phyloP scores from a whole-genome alignment of 1,140 invertebrate species.

The Leptopilina clavipes region DNA sequence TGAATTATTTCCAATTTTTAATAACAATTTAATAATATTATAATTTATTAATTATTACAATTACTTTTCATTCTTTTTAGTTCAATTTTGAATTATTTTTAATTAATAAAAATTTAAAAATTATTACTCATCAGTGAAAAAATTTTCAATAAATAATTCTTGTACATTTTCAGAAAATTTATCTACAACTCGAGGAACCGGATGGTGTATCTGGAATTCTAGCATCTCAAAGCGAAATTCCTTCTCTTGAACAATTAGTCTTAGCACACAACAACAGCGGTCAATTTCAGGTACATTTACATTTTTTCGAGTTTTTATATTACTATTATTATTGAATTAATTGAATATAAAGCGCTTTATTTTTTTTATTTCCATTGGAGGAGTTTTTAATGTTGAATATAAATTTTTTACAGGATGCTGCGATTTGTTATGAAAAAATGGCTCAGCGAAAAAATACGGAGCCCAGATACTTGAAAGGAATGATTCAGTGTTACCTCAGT shows the following conservation, averaged over 20 bases:
- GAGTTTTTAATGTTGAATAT: not conserved
- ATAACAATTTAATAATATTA: too few species aligned
- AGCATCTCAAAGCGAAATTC: constrained; percentile 79
- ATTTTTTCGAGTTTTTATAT: too few species aligned
- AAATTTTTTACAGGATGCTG: constrained; percentile 78
- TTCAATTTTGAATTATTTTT: too few species aligned
- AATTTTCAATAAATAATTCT: not conserved
- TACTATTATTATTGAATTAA: too few species aligned
- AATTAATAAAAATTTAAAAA: not conserved
- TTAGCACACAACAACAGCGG: constrained; percentile 84
- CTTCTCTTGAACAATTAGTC: constrained; percentile 82
- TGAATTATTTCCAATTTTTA: too few species aligned
- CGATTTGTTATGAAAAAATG: constrained; percentile 84
- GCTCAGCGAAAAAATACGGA: constrained; percentile 76
- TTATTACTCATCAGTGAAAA: not conserved
- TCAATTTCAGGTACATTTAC: constrained; percentile 77
- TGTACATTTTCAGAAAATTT: constrained; percentile 81
- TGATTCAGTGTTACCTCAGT: constrained; percentile 85
- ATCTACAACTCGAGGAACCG: constrained; percentile 84
- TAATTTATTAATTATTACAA: too few species aligned
- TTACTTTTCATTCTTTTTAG: too few species aligned
- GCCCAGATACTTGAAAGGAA: constrained; percentile 77
- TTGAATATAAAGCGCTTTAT: not conserved
- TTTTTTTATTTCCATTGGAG: not conserved
- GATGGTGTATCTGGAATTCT: constrained; percentile 85